These are phyloP conservation scores for Stegostoma tigrinum DNA, from an alignment of 2,113 vertebrate species.

Conservation along the genomic window DNA sequence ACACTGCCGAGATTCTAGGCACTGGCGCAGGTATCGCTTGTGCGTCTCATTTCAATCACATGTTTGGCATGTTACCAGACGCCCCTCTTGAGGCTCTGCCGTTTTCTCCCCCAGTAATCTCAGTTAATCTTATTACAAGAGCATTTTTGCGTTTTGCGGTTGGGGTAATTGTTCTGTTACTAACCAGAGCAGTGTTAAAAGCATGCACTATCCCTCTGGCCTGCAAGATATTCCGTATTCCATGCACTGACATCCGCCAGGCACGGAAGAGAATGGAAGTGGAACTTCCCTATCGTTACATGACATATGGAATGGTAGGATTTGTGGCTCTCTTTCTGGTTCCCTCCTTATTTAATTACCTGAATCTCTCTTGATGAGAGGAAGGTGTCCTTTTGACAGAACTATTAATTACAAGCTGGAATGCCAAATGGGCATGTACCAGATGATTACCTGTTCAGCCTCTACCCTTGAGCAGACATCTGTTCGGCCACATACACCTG, in stretches of 20 bases:
- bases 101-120: conserved; percentile 55
- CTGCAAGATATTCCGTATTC: conserved; percentile 64
- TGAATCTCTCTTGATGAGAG: conserved; percentile 66
- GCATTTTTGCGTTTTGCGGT: conserved; percentile 62
- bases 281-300: conserved; percentile 89
- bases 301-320: conserved; percentile 78
- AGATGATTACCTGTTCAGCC: neutral
- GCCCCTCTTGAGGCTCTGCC: conserved; percentile 60
- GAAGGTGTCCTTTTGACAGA: too few relatives aligned
- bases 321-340: conserved; percentile 76
- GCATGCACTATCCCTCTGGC: conserved; percentile 76
- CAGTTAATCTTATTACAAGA: conserved; percentile 53
- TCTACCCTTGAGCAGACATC: neutral
- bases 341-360: conserved; percentile 66
- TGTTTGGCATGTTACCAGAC: conserved; percentile 68
- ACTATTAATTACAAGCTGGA: neutral
- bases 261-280: conserved; percentile 88
- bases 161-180: conserved; percentile 69
- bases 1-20: conserved; percentile 89
- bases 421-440: neutral
- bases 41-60: conserved; percentile 69
- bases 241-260: conserved; percentile 60
- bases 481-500: neutral
- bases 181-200: conserved; percentile 72
- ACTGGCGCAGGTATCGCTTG: conserved; percentile 83